Evolutionary conservation across 2,888 invertebrate genomes (phyloP).

Genomic region (Agrotis exclamationis): DNA sequence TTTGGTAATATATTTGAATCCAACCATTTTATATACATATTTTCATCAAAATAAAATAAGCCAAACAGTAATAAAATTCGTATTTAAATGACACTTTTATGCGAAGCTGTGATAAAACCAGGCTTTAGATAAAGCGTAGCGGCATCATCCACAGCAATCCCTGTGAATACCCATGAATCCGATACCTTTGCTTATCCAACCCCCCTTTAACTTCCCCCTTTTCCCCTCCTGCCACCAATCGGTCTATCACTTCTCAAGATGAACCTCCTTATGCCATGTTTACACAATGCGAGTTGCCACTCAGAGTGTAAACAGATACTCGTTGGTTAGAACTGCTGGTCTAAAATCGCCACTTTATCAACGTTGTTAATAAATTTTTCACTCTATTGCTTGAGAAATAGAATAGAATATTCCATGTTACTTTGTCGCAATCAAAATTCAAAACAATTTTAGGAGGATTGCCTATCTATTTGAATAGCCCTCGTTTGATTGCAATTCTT

Average conservation of each 20-base stretch:
- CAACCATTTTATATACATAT: not conserved
- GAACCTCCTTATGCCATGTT: not conserved
- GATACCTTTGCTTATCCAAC: constrained; percentile 60
- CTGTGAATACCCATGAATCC: constrained; percentile 62
- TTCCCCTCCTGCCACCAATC: constrained; percentile 16
- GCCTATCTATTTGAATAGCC: not conserved
- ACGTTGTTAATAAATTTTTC: too few relatives aligned
- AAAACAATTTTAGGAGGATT: not conserved
- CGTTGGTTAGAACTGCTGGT: too few relatives aligned
- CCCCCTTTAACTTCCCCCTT: not conserved
- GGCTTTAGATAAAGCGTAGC: constrained; percentile 69
- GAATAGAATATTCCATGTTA: too few relatives aligned
- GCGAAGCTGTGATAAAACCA: constrained; percentile 49
- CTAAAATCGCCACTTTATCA: too few relatives aligned
- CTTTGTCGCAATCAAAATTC: too few relatives aligned
- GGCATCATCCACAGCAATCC: constrained; percentile 65
- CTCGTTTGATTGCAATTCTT: not conserved
- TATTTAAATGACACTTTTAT: constrained; percentile 51
- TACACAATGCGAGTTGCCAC: not conserved
- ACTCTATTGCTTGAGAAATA: too few relatives aligned
- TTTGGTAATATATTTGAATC: too few relatives aligned
- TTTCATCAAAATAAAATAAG: constrained; percentile 4
- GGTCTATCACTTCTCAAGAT: constrained; percentile 44
- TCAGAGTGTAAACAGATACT: not conserved
- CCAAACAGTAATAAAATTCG: not conserved